Evolutionary conservation across 2,888 invertebrate species (phyloP).

Genomic region (Thereva nobilitata): DNA sequence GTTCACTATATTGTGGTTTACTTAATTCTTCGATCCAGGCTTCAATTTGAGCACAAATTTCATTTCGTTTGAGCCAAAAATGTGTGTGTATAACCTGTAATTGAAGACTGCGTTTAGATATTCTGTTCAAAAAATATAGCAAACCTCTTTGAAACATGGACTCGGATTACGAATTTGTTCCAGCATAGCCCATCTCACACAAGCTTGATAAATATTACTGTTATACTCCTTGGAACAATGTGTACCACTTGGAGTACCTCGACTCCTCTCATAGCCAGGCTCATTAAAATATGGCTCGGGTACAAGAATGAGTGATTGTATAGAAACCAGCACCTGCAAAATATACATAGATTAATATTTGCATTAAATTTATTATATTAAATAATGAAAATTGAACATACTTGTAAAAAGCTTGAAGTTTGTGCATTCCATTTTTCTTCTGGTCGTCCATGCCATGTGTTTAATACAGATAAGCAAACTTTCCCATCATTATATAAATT

Average conservation of each 20-base stretch:
- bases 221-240: constrained; percentile 93
- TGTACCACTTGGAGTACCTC: constrained; percentile 85
- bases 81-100: constrained; percentile 61
- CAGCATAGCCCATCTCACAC: constrained; percentile 95
- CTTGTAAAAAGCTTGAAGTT: constrained; percentile 89
- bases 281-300: constrained; percentile 95
- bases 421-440: constrained; percentile 98
- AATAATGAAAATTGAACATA: constrained; percentile 45
- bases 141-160: constrained; percentile 86
- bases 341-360: constrained; percentile 13
- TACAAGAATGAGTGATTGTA: constrained; percentile 89
- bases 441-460: constrained; percentile 95
- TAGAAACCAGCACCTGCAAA: constrained; percentile 81
- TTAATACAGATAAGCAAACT: constrained; percentile 90
- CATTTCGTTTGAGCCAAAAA: constrained; percentile 91
- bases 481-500: constrained; percentile 95
- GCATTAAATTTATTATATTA: constrained; percentile 4
- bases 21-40: constrained; percentile 89
- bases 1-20: constrained; percentile 72
- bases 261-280: constrained; percentile 88
- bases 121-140: neutral
- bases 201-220: constrained; percentile 92
- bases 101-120: constrained; percentile 10
- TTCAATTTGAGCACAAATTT: constrained; percentile 86
- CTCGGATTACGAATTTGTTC: constrained; percentile 89